phyloP scores from a whole-genome alignment of 2,888 invertebrate species.

The Lycophotia porphyrea region DNA sequence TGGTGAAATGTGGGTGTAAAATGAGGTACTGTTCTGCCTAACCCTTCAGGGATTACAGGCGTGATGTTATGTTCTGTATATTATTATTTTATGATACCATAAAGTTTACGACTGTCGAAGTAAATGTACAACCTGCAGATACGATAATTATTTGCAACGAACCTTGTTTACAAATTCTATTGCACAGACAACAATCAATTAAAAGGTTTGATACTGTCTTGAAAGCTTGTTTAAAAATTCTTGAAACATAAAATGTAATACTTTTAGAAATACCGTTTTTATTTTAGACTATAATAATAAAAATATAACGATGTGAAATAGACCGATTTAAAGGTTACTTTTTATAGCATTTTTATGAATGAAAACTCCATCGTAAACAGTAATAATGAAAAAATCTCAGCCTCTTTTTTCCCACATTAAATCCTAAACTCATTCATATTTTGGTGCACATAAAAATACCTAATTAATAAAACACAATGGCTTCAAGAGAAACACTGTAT shows the following conservation, averaged over 20 bases:
- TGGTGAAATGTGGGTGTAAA: too few relatives aligned
- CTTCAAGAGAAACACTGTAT: too few relatives aligned
- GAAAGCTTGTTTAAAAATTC: neutral
- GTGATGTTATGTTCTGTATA: too few relatives aligned
- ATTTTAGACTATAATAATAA: neutral
- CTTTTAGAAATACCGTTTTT: neutral
- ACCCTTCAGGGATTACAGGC: too few relatives aligned
- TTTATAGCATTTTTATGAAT: slow-evolving; percentile 3
- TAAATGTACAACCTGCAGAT: neutral
- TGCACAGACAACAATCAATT: slow-evolving; percentile 2
- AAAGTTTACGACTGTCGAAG: slow-evolving; percentile 7
- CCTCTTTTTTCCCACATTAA: slow-evolving; percentile 14
- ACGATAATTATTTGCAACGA: neutral
- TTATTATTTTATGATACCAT: neutral
- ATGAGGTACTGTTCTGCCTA: too few relatives aligned
- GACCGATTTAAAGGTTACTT: neutral
- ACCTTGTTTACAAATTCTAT: slow-evolving; percentile 18
- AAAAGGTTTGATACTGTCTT: neutral
- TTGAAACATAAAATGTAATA: neutral
- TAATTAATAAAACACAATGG: too few relatives aligned
- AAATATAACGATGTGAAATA: slow-evolving; percentile 33
- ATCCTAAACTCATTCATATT: neutral
- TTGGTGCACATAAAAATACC: neutral
- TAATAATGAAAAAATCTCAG: neutral
- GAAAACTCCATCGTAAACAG: neutral